phyloP scores from a whole-genome alignment of 2,113 vertebrate species.

The Machaerirhynchus nigripectus region DNA sequence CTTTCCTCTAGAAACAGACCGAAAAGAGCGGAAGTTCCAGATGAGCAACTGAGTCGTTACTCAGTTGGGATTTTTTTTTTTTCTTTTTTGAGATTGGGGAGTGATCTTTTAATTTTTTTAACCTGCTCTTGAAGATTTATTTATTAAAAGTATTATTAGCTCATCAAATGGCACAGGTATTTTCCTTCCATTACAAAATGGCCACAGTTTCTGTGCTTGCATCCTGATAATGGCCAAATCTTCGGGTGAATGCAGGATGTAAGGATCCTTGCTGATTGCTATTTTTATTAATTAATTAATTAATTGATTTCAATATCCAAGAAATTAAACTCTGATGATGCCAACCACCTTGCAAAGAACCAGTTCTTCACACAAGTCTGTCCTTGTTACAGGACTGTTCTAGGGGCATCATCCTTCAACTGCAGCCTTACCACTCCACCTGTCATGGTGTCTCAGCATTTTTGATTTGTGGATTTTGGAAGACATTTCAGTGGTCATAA shows the following conservation, averaged over 20 bases:
- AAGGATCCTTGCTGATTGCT: not conserved
- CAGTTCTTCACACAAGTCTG: not conserved
- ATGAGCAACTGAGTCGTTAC: not conserved
- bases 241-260: not conserved
- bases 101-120: not conserved
- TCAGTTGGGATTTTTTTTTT: not conserved
- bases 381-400: not conserved
- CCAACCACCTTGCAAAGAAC: not conserved
- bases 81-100: not conserved
- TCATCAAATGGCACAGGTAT: not conserved
- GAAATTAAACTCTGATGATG: not conserved
- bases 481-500: not conserved
- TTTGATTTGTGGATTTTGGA: not conserved
- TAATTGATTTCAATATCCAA: not conserved
- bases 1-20: not conserved
- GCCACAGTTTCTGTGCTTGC: not conserved
- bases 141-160: not conserved
- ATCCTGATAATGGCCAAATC: not conserved
- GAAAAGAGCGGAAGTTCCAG: not conserved
- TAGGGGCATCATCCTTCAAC: not conserved
- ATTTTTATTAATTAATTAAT: too few relatives aligned
- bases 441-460: not conserved
- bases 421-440: not conserved
- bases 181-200: not conserved
- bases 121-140: not conserved